Evolutionary conservation across 64 coral and sea anemone species (phyloP).

Genomic region (Stichodactyla helianthus): DNA sequence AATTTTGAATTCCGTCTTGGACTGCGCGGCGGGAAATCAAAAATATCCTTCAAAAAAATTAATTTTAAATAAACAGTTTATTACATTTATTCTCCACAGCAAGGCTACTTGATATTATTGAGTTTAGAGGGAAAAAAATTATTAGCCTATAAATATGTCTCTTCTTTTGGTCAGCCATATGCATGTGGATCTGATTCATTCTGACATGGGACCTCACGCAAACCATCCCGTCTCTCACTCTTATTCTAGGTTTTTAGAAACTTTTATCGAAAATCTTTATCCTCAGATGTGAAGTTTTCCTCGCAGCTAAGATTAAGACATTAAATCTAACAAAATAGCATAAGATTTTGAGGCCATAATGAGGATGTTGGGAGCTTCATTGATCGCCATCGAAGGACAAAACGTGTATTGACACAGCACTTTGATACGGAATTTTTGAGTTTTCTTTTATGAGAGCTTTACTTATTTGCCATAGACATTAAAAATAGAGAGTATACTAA

Average conservation of each 20-base stretch:
- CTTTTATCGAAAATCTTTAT: not conserved
- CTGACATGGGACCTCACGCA: not conserved
- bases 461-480: not conserved
- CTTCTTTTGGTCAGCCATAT: not conserved
- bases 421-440: not conserved
- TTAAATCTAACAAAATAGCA: not conserved
- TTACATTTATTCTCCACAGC: not conserved
- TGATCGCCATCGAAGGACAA: not conserved
- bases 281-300: conserved; percentile 5
- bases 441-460: conserved; percentile 4
- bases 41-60: not conserved
- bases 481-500: not conserved
- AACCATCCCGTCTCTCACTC: not conserved
- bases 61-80: not conserved
- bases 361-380: not conserved
- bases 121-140: not conserved
- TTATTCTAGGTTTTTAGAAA: not conserved
- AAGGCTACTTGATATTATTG: not conserved
- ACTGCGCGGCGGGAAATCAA: not conserved
- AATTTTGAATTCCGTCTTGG: not conserved
- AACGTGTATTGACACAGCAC: conserved; percentile 1
- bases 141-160: not conserved
- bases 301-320: not conserved
- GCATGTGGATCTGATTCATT: not conserved
- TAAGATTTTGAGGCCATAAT: conserved; percentile 10